Evolutionary conservation across 2,888 invertebrate genomes (phyloP).

Genomic region (Bombylius major): DNA sequence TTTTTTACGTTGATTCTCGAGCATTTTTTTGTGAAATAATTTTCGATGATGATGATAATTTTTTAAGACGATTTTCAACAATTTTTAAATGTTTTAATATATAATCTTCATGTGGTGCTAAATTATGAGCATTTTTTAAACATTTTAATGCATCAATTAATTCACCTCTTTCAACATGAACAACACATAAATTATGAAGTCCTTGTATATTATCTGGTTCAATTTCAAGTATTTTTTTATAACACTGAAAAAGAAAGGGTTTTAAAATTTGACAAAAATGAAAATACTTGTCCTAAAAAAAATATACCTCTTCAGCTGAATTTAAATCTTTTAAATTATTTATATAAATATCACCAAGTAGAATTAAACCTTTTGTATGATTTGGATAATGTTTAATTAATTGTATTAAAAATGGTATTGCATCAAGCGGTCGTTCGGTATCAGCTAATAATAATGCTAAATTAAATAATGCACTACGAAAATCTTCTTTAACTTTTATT

Average conservation of each 20-base stretch:
- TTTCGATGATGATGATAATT: slow-evolving; percentile 15
- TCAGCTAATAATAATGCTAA: slow-evolving; percentile 82
- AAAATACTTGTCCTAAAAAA: neutral
- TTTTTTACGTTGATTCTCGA: no score
- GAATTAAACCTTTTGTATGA: slow-evolving; percentile 86
- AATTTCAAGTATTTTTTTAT: slow-evolving; percentile 70
- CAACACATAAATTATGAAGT: slow-evolving; percentile 90
- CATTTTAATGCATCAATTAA: slow-evolving; percentile 76
- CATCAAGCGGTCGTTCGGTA: slow-evolving; percentile 75
- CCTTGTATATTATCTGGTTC: slow-evolving; percentile 91
- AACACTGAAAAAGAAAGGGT: slow-evolving; percentile 52
- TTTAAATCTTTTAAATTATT: slow-evolving; percentile 89
- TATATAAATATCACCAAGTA: slow-evolving; percentile 91
- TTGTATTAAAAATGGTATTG: slow-evolving; percentile 83
- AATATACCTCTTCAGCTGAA: slow-evolving; percentile 82
- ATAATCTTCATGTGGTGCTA: slow-evolving; percentile 86
- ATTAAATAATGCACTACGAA: slow-evolving; percentile 89
- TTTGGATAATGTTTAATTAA: slow-evolving; percentile 83
- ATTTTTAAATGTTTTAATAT: slow-evolving; percentile 81
- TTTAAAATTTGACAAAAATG: neutral
- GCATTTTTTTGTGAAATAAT: no score
- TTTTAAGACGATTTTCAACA: slow-evolving; percentile 41
- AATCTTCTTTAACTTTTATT: slow-evolving; percentile 75
- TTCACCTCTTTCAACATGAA: slow-evolving; percentile 83
- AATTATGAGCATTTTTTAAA: slow-evolving; percentile 60